Base-by-base conservation (phyloP, 2,113 vertebrate genomes). In the Psittacus erithacus region DNA sequence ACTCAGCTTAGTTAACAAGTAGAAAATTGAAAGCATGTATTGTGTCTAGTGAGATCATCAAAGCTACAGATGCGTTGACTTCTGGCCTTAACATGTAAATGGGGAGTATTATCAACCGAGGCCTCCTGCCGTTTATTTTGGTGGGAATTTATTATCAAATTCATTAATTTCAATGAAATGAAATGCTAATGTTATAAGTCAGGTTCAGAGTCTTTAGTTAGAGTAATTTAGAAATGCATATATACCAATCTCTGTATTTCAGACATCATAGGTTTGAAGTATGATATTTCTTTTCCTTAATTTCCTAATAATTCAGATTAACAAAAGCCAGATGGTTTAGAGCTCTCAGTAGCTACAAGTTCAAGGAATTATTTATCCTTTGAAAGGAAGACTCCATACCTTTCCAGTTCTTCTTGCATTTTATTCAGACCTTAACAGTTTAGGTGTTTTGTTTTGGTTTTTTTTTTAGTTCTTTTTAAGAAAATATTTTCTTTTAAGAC, bases 291-390 rank as follows among this genome's bases (percentile, higher is more conserved):
- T 88, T 84, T 87, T 76, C 44, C 70, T 92, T 95, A 69, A 81
- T 69, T 79, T 95, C 31, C 38, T 85, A 82, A 82, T 82, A 87
- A 87, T 68, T 82, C 86, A 74, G 43, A 63, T 90, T 76, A 91
- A 93, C 57, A 84, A 92, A 92, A 65, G 87, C 91, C 74, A 94
- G 81, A 87, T 89, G 69, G 59, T 57, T 89, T 73, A 46, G 57
- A 62, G 15, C 8, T 89, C 75, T 70, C 31, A 62, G 44, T 87
- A 91, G 57, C 52, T 81, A n/a, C 7, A 43, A 62, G 28, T 84
- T 89, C 62, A 93, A 84, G 25, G 84, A 94, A 90, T 71, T 65
- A 6, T 71, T 89, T 78, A 49, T 84, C n/a, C 6, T 77, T 71
- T 82, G 39, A 86, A 95, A 71, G 7, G 19, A 91, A 75, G 44